Conservation (phyloP, 2,888 invertebrate species). For the Rotaria macrura region DNA sequence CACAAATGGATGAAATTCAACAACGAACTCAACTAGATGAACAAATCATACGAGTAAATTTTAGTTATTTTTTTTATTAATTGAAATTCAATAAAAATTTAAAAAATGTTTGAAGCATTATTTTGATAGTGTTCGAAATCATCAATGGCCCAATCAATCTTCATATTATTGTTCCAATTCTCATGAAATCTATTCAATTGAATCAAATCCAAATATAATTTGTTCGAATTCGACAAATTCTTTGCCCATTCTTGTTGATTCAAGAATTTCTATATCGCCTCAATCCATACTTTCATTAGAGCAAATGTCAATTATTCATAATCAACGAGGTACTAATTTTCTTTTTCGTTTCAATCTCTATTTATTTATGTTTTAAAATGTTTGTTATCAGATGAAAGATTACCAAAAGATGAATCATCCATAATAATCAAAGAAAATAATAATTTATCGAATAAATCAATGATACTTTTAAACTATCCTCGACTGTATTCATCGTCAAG, state of each 20-base stretch:
- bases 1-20: conserved; percentile 19
- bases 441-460: background rate
- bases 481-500: background rate
- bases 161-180: conserved; percentile 10
- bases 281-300: background rate
- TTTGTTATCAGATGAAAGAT: background rate
- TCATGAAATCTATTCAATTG: background rate
- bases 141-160: background rate
- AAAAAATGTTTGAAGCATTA: background rate
- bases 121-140: conserved; percentile 15
- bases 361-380: background rate
- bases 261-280: background rate
- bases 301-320: conserved; percentile 1
- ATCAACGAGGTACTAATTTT: background rate
- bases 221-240: background rate
- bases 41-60: background rate
- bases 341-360: background rate
- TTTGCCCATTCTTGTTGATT: background rate
- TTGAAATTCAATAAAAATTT: too few species aligned
- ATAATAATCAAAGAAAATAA: background rate
- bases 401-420: background rate
- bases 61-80: too few species aligned
- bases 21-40: conserved; percentile 4
- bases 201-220: background rate
- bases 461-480: background rate